phyloP scores from a whole-genome alignment of 2,888 invertebrate species.

The Pomacea canaliculata region DNA sequence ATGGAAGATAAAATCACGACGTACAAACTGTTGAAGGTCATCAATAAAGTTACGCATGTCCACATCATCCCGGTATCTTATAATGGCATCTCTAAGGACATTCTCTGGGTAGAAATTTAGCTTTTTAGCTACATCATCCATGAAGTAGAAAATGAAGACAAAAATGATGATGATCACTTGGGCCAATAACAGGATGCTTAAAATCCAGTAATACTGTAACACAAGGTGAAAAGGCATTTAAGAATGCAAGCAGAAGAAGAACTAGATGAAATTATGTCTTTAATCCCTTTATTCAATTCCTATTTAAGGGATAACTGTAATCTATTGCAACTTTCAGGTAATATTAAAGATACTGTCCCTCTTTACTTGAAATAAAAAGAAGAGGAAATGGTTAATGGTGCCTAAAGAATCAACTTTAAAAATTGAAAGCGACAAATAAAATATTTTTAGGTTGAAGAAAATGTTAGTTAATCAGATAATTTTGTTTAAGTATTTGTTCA shows the following conservation, averaged over 20 bases:
- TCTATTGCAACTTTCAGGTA: no score
- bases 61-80: constrained; percentile 63
- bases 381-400: no score
- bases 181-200: constrained; percentile 55
- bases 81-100: constrained; percentile 57
- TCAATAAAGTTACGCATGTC: constrained; percentile 66
- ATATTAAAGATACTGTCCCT: no score
- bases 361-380: no score
- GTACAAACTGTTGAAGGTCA: constrained; percentile 62
- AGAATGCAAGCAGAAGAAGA: neutral
- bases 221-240: neutral
- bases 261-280: no score
- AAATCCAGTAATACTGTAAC: constrained; percentile 61
- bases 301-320: no score
- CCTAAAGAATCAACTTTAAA: no score
- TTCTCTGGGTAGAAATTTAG: constrained; percentile 60
- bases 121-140: constrained; percentile 53
- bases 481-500: no score
- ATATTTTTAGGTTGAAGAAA: no score
- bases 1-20: constrained; percentile 11
- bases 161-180: constrained; percentile 58
- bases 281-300: no score
- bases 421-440: no score
- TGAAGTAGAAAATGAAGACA: constrained; percentile 64
- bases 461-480: no score